Percentiles rank a stretch among this genome's conserved stretches.
Conservation (phyloP, 2,888 invertebrate species). For the Tetranychus piercei region DNA sequence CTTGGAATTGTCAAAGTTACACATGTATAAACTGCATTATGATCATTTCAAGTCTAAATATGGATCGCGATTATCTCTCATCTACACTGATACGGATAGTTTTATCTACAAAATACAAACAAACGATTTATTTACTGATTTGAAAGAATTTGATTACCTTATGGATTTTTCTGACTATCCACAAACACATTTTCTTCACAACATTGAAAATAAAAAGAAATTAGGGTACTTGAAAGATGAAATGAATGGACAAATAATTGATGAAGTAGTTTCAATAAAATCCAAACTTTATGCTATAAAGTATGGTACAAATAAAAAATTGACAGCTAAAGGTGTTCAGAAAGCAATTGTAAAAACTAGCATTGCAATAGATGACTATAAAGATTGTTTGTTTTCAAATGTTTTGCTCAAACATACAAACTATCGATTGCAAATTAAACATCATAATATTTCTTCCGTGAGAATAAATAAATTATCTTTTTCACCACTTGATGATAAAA, state of each 20-base stretch:
- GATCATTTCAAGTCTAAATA: slow-evolving; percentile 26
- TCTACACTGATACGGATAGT: slow-evolving; percentile 31
- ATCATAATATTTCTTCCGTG: not conserved
- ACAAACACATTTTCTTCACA: slow-evolving; percentile 26
- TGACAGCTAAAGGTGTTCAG: not conserved
- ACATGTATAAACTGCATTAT: slow-evolving; percentile 29
- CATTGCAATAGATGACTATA: not conserved
- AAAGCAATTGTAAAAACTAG: not conserved
- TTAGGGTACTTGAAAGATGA: slow-evolving; percentile 31
- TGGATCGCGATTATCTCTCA: slow-evolving; percentile 25
- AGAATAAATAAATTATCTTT: not conserved
- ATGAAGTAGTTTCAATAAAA: slow-evolving; percentile 28
- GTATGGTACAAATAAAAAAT: not conserved
- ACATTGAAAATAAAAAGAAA: slow-evolving; percentile 29
- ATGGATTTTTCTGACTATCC: slow-evolving; percentile 30
- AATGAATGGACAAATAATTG: slow-evolving; percentile 27
- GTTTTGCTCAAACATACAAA: not conserved
- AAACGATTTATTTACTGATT: slow-evolving; percentile 28
- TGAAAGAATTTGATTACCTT: slow-evolving; percentile 17
- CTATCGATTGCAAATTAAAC: not conserved
- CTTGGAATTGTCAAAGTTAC: slow-evolving; percentile 28
- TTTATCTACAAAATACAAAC: slow-evolving; percentile 28
- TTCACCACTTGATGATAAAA: not conserved
- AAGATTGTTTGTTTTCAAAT: not conserved
- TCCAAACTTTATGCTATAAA: slow-evolving; percentile 19